Base-by-base conservation (phyloP, 37 sponge, comb jelly and placozoan genomes). In the Geodia barretti region DNA sequence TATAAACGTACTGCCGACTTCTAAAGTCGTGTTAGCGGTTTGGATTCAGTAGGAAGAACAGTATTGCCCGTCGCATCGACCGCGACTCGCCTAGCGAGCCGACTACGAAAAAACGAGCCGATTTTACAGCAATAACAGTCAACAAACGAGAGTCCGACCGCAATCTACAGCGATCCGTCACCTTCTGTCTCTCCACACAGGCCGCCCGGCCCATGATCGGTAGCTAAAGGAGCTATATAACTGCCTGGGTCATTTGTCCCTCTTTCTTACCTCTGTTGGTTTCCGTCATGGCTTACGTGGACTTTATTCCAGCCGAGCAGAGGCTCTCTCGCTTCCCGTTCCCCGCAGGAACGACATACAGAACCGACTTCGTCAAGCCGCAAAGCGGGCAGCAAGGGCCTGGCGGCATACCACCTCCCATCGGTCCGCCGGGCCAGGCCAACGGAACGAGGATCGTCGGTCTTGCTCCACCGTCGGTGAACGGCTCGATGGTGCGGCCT, bases 281-380 rank as follows among this genome's bases (percentile, higher is more conserved):
- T n/a, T n/a, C n/a, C n/a, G 14, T 14, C 54, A 47, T 58, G 37
- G 60, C 62, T 20, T 54, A 60, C 62, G 73, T 82, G 39, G 83
- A 72, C 66, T 72, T 72, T 1, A 78, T 78, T 24, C 66, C 78
- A 8, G 17, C 43, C 63, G 32, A 78, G 67, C 67, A 64, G 28
- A 39, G 78, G 26, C 21, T 62, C 30, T 3, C 67, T 1, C 38
- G 64, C 23, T 65, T 78, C 40, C 62, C 68, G 33, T 30, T 29
- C 54, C 54, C 54, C 14, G n/a, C n/a, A n/a, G 14, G 54, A 47
- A 47, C 54, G 14, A 47, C 54, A 14, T 47, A 47, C 33, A 25
- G 68, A 25, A 28, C 65, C 25, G 65, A 64, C n/a, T 26, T 68
- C 1, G 4, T 68, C 1, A 39, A 62, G 64, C 38, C 59, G 24